phyloP scores from a whole-genome alignment of 2,888 invertebrate genomes.

The Himalopsyche kuldschensis region DNA sequence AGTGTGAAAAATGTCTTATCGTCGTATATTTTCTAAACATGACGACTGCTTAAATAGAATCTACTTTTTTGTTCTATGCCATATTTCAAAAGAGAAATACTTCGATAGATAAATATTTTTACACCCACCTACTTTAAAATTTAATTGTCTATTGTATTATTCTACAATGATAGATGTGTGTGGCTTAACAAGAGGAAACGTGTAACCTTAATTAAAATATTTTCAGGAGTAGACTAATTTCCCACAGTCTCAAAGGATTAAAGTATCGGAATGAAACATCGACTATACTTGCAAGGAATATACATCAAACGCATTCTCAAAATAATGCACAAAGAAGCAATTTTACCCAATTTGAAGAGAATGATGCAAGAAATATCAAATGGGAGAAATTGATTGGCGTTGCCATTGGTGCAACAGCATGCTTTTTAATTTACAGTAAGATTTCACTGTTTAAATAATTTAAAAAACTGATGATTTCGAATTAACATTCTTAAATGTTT shows the following conservation, averaged over 20 bases:
- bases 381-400: conserved; percentile 4
- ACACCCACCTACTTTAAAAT: no score
- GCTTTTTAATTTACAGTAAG: conserved; percentile 1
- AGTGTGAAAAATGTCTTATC: no score
- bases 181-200: no score
- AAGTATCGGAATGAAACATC: background rate
- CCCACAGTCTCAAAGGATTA: background rate
- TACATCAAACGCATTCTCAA: background rate
- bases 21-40: no score
- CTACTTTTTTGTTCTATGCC: no score
- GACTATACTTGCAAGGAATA: background rate
- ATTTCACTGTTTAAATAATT: background rate
- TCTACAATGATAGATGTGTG: no score
- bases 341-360: background rate
- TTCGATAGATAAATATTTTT: no score
- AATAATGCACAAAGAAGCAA: background rate
- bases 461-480: background rate
- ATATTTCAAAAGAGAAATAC: no score
- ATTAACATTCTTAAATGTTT: background rate
- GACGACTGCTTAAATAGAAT: no score
- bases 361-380: background rate
- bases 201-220: background rate
- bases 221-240: background rate
- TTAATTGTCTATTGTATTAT: no score
- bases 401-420: background rate